Evolutionary conservation across 1,140 invertebrate genomes (phyloP).

Genomic region (Campoletis sonorensis): DNA sequence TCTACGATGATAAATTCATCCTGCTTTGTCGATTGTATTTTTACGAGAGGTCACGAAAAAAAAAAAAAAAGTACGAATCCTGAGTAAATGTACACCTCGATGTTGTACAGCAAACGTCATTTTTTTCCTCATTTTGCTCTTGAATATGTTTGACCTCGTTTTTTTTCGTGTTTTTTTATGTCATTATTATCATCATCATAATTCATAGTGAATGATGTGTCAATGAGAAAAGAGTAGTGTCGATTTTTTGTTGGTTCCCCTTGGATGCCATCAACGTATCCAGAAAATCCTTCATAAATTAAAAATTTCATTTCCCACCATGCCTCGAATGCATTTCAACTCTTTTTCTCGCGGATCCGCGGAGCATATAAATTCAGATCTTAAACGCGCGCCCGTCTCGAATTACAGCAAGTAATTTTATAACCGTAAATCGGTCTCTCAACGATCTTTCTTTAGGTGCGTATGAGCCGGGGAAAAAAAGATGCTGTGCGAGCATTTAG

Average conservation of each 20-base stretch:
- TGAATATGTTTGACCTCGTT: not conserved
- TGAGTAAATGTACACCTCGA: slow-evolving; percentile 36
- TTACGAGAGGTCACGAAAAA: not conserved
- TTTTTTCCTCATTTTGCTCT: slow-evolving; percentile 6
- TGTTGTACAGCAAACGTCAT: slow-evolving; percentile 36
- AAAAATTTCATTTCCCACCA: too few relatives aligned
- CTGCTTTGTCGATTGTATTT: slow-evolving; percentile 24
- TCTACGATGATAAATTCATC: slow-evolving; percentile 38
- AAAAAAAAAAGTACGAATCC: slow-evolving; percentile 7
- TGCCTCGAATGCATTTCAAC: too few relatives aligned
- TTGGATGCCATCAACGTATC: too few relatives aligned
- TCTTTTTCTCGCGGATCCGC: not conserved
- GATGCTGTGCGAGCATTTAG: not conserved
- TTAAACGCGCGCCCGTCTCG: slow-evolving; percentile 61
- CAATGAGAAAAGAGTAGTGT: not conserved
- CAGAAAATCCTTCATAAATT: not conserved
- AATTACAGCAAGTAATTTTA: slow-evolving; percentile 72
- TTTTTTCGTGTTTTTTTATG: slow-evolving; percentile 25
- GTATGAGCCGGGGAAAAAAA: not conserved
- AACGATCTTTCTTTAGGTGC: slow-evolving; percentile 63
- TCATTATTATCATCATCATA: not conserved
- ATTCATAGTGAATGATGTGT: not conserved
- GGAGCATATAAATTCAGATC: slow-evolving; percentile 60
- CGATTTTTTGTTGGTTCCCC: not conserved
- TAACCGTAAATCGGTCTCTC: slow-evolving; percentile 75